These are phyloP conservation scores for Venusia cambrica DNA, from an alignment of 2,888 invertebrate species.

Conservation along the genomic window DNA sequence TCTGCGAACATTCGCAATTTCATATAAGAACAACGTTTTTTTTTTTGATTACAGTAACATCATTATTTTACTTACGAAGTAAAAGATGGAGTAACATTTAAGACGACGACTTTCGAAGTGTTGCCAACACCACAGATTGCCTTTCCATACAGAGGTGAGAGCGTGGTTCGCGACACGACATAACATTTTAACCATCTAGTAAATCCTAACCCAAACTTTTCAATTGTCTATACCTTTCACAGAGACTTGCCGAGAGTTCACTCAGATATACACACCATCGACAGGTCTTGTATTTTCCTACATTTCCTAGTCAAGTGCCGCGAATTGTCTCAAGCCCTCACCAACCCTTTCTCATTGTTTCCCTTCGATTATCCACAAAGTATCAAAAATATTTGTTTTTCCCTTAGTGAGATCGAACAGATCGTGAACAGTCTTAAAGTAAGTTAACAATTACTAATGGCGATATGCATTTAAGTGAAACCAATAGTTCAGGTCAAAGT, in stretches of 20 bases:
- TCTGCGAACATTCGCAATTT: slow-evolving; percentile 74
- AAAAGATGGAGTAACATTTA: slow-evolving; percentile 51
- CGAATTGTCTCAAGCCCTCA: slow-evolving; percentile 19
- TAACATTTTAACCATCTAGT: slow-evolving; percentile 12
- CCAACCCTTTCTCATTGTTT: slow-evolving; percentile 58
- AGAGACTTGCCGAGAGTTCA: background rate
- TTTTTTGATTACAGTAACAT: slow-evolving; percentile 76
- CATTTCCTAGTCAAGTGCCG: slow-evolving; percentile 19
- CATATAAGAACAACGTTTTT: slow-evolving; percentile 79
- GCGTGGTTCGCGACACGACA: slow-evolving; percentile 14
- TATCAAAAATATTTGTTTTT: slow-evolving; percentile 82
- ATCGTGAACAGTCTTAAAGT: slow-evolving; percentile 80
- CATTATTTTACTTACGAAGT: slow-evolving; percentile 59
- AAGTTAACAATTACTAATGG: slow-evolving; percentile 79
- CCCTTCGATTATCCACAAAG: slow-evolving; percentile 77
- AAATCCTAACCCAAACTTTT: slow-evolving; percentile 9
- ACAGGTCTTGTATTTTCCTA: slow-evolving; percentile 1
- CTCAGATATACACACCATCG: no score
- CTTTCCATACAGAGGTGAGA: slow-evolving; percentile 30
- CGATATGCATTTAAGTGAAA: slow-evolving; percentile 75
- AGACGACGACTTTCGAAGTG: slow-evolving; percentile 30
- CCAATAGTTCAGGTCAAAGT: slow-evolving; percentile 70
- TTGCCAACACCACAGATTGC: slow-evolving; percentile 28
- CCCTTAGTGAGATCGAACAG: slow-evolving; percentile 78
- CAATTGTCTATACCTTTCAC: slow-evolving; percentile 12